Conservation (phyloP, 2,797 vertebrate species). For the Onychomys torridus region DNA sequence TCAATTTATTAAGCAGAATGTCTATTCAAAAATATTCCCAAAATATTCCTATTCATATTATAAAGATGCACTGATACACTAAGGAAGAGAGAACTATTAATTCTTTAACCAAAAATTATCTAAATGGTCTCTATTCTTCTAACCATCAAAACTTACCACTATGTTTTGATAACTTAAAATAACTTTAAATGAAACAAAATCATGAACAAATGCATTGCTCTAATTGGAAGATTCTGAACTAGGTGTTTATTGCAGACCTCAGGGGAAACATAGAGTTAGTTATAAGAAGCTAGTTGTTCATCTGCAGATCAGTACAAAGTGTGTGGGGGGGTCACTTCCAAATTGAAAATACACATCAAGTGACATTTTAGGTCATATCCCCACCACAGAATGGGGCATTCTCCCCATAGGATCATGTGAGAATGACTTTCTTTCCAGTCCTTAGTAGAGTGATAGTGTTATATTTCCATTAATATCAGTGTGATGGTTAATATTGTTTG, state of each 20-base stretch:
- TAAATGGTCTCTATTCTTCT: neutral
- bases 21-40: neutral
- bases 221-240: neutral
- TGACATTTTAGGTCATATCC: neutral
- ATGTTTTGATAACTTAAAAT: neutral
- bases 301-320: neutral
- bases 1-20: neutral
- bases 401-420: neutral
- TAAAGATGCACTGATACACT: neutral
- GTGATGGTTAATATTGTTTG: neutral
- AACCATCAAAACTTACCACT: neutral
- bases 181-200: neutral
- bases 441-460: neutral
- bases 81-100: neutral
- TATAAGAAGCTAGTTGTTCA: neutral
- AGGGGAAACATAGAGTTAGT: conserved; percentile 15
- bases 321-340: neutral
- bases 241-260: neutral
- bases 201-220: neutral
- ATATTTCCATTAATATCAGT: neutral
- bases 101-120: neutral
- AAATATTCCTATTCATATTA: neutral
- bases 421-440: neutral
- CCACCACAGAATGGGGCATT: neutral
- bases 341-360: neutral